Evolutionary conservation across 2,113 vertebrate genomes (phyloP).

Genomic region (Gobio gobio): DNA sequence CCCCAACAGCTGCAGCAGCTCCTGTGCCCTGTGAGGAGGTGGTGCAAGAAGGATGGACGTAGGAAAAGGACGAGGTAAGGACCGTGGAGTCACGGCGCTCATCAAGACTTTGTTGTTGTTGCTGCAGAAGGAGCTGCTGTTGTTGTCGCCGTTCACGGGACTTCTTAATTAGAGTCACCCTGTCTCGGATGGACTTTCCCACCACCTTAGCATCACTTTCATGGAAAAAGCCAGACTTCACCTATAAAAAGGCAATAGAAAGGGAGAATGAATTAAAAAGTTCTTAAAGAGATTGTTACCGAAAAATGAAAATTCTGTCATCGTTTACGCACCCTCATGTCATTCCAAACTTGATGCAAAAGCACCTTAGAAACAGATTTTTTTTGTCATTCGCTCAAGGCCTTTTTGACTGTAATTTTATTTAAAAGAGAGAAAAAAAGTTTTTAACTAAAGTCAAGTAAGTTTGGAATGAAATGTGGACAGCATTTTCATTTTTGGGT

Average conservation of each 20-base stretch:
- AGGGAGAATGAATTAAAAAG: background rate
- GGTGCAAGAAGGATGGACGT: slow-evolving; percentile 66
- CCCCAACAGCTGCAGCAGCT: slow-evolving; percentile 47
- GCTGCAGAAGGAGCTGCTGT: slow-evolving; percentile 66
- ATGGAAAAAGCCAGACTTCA: slow-evolving; percentile 92
- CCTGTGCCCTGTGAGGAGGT: slow-evolving; percentile 64
- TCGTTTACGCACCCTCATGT: background rate
- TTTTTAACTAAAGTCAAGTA: background rate
- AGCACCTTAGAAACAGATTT: too few relatives aligned
- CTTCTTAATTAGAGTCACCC: slow-evolving; percentile 87
- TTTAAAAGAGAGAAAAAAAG: background rate
- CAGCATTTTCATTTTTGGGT: background rate
- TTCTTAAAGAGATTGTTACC: background rate
- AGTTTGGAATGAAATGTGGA: background rate
- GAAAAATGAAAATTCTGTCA: background rate
- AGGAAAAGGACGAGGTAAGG: slow-evolving; percentile 61
- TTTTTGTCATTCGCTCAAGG: background rate
- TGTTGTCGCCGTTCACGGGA: slow-evolving; percentile 83
- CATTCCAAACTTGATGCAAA: background rate
- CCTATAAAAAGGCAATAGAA: slow-evolving; percentile 68
- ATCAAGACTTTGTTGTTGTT: slow-evolving; percentile 66
- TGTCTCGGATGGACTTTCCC: slow-evolving; percentile 89
- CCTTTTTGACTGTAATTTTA: background rate
- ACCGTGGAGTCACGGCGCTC: slow-evolving; percentile 76
- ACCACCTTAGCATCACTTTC: slow-evolving; percentile 93